These are phyloP conservation scores for Ylistrum balloti DNA, from an alignment of 1,140 invertebrate species.

Conservation along the genomic window DNA sequence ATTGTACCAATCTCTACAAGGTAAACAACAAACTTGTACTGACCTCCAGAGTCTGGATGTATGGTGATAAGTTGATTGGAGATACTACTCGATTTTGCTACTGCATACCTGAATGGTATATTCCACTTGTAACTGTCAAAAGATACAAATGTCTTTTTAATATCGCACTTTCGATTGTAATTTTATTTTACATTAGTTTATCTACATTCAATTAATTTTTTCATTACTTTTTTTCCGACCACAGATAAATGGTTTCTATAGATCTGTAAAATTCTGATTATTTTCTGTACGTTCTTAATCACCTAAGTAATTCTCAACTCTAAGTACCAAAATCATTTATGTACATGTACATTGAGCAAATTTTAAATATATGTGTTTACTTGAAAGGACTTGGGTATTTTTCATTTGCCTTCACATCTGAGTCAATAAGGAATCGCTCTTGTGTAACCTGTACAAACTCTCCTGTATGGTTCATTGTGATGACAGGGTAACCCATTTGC, in stretches of 20 bases:
- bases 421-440: constrained; percentile 70
- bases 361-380: constrained; percentile 44
- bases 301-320: no score
- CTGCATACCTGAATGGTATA: constrained; percentile 87
- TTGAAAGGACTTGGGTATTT: constrained; percentile 57
- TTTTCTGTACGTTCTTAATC: no score
- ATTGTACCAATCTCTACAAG: no score
- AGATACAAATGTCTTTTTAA: neutral
- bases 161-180: no score
- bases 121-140: constrained; percentile 86
- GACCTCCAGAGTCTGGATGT: neutral
- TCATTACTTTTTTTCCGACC: no score
- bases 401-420: constrained; percentile 80
- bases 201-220: no score
- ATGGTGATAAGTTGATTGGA: neutral
- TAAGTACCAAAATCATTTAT: no score
- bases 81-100: constrained; percentile 50
- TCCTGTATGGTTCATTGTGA: constrained; percentile 86
- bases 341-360: no score
- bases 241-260: no score
- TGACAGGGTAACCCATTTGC: constrained; percentile 92
- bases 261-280: no score
- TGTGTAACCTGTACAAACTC: constrained; percentile 78
- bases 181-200: no score
- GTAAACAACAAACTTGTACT: neutral